Evolutionary conservation across 2,797 vertebrate species (phyloP).

Genomic region (Cryptoprocta ferox): DNA sequence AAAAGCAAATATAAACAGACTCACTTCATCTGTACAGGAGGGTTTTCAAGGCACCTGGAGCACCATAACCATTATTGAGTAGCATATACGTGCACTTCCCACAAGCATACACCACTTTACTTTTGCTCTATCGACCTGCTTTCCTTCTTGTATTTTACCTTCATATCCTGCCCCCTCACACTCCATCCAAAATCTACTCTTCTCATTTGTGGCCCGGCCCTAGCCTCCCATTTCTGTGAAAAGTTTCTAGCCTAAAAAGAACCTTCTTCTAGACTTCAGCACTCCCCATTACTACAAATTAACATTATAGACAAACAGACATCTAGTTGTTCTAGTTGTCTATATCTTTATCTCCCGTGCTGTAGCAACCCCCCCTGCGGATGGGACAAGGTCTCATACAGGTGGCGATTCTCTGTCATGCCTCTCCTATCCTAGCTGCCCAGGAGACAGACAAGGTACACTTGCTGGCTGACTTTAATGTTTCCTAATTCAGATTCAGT

Average conservation of each 20-base stretch:
- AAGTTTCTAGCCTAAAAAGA: neutral
- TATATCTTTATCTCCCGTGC: neutral
- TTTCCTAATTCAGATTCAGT: neutral
- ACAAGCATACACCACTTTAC: neutral
- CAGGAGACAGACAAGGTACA: neutral
- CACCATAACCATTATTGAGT: slow-evolving; percentile 88
- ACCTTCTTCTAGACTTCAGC: neutral
- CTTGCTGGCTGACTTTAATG: neutral
- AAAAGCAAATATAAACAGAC: slow-evolving; percentile 99
- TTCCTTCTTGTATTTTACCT: neutral
- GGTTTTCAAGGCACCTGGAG: slow-evolving; percentile 96
- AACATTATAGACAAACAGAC: neutral
- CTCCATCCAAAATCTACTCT: neutral
- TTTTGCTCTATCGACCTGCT: neutral
- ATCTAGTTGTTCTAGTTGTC: no score
- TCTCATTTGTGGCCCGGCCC: neutral
- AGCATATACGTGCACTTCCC: neutral
- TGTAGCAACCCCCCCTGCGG: neutral
- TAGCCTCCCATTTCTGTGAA: neutral
- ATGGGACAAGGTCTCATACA: neutral
- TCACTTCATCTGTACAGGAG: slow-evolving; percentile 99
- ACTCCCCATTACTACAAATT: neutral
- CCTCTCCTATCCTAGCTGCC: neutral
- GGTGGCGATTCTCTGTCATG: no score
- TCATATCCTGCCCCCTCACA: neutral